These are phyloP conservation scores for Gila robusta DNA, from an alignment of 2,797 vertebrate genomes.

Conservation along the genomic window DNA sequence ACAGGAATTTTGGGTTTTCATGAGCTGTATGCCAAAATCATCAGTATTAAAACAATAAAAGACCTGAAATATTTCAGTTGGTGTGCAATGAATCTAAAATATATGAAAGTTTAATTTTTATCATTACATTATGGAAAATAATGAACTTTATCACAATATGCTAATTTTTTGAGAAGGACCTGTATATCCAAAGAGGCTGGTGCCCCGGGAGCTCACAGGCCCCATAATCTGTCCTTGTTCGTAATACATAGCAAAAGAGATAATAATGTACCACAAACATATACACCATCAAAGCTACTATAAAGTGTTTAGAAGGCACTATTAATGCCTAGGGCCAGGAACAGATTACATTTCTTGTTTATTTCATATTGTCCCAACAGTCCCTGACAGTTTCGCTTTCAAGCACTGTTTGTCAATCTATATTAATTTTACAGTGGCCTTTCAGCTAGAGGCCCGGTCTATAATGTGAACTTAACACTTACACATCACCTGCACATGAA, in stretches of 20 bases:
- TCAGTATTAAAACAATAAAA: too few relatives aligned
- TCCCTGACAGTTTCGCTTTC: not conserved
- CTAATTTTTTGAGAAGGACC: too few relatives aligned
- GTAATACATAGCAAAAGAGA: not conserved
- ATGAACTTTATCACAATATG: too few relatives aligned
- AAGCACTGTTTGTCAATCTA: not conserved
- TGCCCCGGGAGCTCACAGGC: too few relatives aligned
- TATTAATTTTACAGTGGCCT: not conserved
- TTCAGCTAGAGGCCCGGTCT: not conserved
- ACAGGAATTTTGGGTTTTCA: too few relatives aligned
- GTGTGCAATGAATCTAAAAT: too few relatives aligned
- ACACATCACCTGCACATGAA: too few relatives aligned
- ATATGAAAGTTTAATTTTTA: too few relatives aligned
- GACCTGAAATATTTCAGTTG: too few relatives aligned
- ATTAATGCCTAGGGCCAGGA: not conserved
- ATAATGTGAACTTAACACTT: not conserved
- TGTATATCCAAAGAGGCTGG: not conserved
- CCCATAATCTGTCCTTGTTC: not conserved
- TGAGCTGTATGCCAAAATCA: too few relatives aligned
- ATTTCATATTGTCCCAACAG: not conserved
- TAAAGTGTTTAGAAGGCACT: not conserved
- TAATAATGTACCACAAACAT: conserved; percentile 16
- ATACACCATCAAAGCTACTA: not conserved
- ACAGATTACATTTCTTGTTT: conserved; percentile 14
- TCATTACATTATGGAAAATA: too few relatives aligned